These are phyloP conservation scores for Himalopsyche japonica DNA, from an alignment of 2,888 invertebrate species.

Conservation along the genomic window DNA sequence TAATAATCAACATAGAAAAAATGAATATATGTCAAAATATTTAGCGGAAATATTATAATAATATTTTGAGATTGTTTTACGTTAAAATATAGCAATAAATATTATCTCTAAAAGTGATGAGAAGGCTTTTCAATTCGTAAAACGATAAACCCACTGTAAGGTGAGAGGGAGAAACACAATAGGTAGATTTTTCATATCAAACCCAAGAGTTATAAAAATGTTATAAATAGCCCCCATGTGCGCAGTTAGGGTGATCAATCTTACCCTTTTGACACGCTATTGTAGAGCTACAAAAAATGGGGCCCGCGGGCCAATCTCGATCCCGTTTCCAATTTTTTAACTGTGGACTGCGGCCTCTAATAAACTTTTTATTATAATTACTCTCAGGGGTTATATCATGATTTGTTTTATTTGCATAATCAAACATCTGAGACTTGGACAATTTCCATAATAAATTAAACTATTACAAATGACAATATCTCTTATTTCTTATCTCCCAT, in stretches of 20 bases:
- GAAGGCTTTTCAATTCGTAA: background rate
- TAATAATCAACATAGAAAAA: no score
- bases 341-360: background rate
- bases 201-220: background rate
- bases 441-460: no score
- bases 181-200: background rate
- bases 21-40: no score
- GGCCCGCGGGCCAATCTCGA: background rate
- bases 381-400: background rate
- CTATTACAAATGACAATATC: no score
- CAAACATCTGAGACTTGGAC: background rate
- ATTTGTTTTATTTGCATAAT: background rate
- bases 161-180: background rate
- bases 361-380: background rate
- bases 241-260: constrained; percentile 6
- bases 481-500: no score
- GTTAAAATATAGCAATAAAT: background rate
- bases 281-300: background rate
- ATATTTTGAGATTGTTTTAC: no score
- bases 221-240: background rate
- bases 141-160: background rate
- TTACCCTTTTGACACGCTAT: background rate
- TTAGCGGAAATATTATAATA: no score
- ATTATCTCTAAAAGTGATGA: background rate
- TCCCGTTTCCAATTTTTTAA: background rate